These are phyloP conservation scores for Arnoldichthys spilopterus DNA, from an alignment of 2,797 vertebrate species.

Conservation along the genomic window DNA sequence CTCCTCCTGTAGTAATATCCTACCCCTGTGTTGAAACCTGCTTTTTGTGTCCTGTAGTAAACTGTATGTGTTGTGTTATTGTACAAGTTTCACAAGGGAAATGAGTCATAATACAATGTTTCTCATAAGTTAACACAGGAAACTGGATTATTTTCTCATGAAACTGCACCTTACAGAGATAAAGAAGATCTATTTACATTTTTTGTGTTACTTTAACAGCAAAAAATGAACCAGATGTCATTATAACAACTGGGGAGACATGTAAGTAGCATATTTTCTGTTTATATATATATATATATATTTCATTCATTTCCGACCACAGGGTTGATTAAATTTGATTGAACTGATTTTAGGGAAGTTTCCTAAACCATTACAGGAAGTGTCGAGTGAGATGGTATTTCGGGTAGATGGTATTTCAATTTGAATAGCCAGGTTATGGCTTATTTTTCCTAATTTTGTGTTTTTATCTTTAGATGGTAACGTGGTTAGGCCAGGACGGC, in stretches of 20 bases:
- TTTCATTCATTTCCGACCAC: too few species aligned
- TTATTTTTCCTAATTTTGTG: constrained; percentile 4
- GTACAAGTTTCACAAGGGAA: too few species aligned
- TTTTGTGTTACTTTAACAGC: constrained; percentile 15
- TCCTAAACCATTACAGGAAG: neutral
- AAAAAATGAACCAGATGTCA: constrained; percentile 27
- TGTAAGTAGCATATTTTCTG: constrained; percentile 38
- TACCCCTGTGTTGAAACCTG: too few species aligned
- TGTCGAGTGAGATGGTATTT: neutral
- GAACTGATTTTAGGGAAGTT: too few species aligned
- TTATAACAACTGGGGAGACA: constrained; percentile 42
- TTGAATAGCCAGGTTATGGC: neutral
- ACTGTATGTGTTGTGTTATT: too few species aligned
- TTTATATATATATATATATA: neutral
- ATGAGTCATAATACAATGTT: too few species aligned
- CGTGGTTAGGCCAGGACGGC: constrained; percentile 80
- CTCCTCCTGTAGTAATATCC: too few species aligned
- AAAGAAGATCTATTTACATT: neutral
- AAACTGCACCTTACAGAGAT: too few species aligned
- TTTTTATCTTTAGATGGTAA: constrained; percentile 63
- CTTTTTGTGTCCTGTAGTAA: too few species aligned
- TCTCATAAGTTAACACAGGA: too few species aligned
- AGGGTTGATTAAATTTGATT: too few species aligned
- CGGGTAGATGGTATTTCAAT: neutral
- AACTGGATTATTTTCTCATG: too few species aligned